phyloP scores from a whole-genome alignment of 2,888 invertebrate species.

The Limnephilus marmoratus region DNA sequence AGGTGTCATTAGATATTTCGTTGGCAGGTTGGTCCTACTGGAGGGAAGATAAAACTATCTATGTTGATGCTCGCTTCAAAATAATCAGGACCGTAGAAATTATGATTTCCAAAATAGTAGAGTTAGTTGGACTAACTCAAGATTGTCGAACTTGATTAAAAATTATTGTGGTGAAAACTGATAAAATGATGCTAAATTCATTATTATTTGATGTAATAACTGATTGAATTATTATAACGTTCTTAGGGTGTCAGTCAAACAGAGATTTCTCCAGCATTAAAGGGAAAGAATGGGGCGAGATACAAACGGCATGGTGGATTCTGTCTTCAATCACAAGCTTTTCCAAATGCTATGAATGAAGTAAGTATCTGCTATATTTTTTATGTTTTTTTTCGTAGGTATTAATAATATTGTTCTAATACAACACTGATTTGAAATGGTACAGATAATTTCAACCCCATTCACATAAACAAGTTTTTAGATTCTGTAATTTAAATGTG shows the following conservation, averaged over 20 bases:
- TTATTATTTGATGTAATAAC: neutral
- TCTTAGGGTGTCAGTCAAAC: neutral
- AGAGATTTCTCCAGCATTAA: constrained; percentile 70
- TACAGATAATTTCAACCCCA: neutral
- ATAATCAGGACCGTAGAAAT: neutral
- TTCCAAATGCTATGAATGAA: constrained; percentile 92
- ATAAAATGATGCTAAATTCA: neutral
- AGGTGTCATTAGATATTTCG: too few species aligned
- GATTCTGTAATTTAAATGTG: neutral
- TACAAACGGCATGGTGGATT: constrained; percentile 89
- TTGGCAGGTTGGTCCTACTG: neutral
- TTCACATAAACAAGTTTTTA: neutral
- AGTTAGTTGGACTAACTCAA: too few species aligned
- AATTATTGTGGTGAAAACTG: neutral
- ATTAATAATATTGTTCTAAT: neutral
- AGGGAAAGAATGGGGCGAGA: constrained; percentile 83
- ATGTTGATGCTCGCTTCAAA: neutral
- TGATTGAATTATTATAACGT: neutral
- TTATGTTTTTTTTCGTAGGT: neutral
- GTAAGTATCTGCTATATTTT: constrained; percentile 74
- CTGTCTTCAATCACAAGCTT: constrained; percentile 95
- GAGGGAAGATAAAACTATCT: neutral
- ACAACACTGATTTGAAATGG: neutral
- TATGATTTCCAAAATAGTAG: neutral
- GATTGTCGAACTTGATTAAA: neutral